phyloP scores from a whole-genome alignment of 2,113 vertebrate species.

The Platycercus adscitus region DNA sequence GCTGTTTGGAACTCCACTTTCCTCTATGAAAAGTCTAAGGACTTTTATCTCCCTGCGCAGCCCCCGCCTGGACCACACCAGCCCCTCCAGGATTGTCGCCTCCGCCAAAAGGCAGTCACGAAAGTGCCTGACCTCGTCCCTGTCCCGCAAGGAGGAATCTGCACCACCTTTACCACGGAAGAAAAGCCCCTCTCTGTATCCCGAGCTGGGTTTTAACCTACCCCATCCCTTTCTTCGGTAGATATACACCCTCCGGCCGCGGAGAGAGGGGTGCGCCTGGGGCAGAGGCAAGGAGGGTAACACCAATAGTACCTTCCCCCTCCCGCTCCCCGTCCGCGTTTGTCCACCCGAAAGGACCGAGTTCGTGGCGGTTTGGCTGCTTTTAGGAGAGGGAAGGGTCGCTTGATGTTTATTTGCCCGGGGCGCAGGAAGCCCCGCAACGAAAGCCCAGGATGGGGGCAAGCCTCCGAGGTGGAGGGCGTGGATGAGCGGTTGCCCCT shows the following conservation, averaged over 20 bases:
- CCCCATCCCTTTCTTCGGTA: accelerated
- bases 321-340: accelerated
- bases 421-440: not conserved
- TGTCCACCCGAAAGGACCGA: not conserved
- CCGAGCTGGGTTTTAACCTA: not conserved
- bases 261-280: accelerated
- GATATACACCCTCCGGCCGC: accelerated
- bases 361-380: not conserved
- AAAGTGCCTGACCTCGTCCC: not conserved
- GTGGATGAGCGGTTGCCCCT: not conserved
- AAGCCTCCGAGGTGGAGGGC: not conserved
- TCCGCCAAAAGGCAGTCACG: not conserved
- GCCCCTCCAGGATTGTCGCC: too few relatives aligned
- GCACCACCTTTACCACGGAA: not conserved
- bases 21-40: not conserved
- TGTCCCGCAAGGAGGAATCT: not conserved
- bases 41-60: not conserved
- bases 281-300: not conserved
- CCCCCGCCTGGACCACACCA: not conserved
- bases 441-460: not conserved
- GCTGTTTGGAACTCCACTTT: not conserved
- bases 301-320: accelerated
- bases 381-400: too few relatives aligned
- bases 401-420: not conserved
- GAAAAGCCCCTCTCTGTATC: not conserved